Evolutionary conservation across 2,888 invertebrate genomes (phyloP).

Genomic region (Conchocele bisecta): DNA sequence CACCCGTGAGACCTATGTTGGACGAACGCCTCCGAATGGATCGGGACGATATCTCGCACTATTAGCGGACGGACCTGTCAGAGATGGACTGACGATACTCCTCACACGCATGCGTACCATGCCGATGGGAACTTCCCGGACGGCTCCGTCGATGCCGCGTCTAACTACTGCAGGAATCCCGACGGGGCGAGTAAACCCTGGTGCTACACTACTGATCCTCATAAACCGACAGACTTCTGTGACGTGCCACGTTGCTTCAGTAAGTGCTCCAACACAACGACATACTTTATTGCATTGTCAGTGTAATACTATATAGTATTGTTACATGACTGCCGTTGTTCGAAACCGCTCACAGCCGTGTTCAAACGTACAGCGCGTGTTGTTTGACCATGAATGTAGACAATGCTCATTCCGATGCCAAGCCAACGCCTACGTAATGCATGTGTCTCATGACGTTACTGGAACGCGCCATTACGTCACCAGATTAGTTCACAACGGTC

Average conservation of each 20-base stretch:
- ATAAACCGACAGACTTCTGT: neutral
- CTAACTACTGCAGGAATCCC: conserved; percentile 7
- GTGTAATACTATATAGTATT: too few species aligned
- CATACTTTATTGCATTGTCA: too few species aligned
- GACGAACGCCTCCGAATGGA: neutral
- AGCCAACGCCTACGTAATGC: too few species aligned
- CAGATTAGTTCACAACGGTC: too few species aligned
- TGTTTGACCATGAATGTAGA: too few species aligned
- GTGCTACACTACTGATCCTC: neutral
- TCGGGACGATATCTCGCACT: neutral
- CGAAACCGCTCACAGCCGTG: too few species aligned
- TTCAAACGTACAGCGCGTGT: too few species aligned
- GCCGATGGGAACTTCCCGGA: neutral
- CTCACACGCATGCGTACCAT: neutral
- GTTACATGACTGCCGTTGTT: too few species aligned
- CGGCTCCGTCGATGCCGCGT: neutral
- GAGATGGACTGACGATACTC: neutral
- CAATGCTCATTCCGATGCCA: too few species aligned
- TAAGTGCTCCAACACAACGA: too few species aligned
- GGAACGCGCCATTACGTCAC: too few species aligned
- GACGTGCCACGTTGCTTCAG: neutral
- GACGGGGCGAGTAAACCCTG: neutral
- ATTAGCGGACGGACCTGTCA: neutral
- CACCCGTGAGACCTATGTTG: neutral
- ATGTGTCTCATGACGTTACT: too few species aligned